A percentile compares a stretch with the other conserved stretches of the same genome.
Evolutionary conservation across 2,113 vertebrate genomes (phyloP).

Genomic region (Accipiter virgatus): DNA sequence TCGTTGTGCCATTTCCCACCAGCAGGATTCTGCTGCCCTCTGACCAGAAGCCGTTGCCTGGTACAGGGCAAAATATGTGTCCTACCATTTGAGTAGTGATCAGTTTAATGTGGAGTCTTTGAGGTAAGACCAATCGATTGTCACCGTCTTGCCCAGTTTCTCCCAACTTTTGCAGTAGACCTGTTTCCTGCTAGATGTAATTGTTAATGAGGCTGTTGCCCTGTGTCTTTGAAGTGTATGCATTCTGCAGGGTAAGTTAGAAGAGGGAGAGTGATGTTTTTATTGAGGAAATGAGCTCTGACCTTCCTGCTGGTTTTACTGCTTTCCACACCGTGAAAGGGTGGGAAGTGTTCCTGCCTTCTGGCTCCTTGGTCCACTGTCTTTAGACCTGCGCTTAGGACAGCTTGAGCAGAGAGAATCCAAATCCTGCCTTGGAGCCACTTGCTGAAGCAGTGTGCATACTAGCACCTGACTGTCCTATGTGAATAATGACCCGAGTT

Average conservation of each 20-base stretch:
- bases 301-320: background rate
- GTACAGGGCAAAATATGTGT: rapidly evolving
- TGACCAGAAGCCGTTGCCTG: background rate
- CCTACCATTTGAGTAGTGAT: rapidly evolving
- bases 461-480: background rate
- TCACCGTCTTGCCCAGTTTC: background rate
- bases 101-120: rapidly evolving
- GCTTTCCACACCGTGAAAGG: background rate
- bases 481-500: rapidly evolving
- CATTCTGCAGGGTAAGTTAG: background rate
- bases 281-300: background rate
- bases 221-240: background rate
- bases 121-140: background rate
- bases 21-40: background rate
- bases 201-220: background rate
- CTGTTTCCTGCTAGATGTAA: rapidly evolving
- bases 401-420: background rate
- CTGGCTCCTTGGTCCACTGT: rapidly evolving
- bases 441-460: background rate
- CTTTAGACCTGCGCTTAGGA: rapidly evolving
- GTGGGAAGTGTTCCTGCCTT: background rate
- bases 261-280: background rate
- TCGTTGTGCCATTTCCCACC: rapidly evolving
- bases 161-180: background rate
- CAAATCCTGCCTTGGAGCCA: background rate